Evolutionary conservation across 1,140 invertebrate species (phyloP).

Genomic region (Odontomachus brunneus): DNA sequence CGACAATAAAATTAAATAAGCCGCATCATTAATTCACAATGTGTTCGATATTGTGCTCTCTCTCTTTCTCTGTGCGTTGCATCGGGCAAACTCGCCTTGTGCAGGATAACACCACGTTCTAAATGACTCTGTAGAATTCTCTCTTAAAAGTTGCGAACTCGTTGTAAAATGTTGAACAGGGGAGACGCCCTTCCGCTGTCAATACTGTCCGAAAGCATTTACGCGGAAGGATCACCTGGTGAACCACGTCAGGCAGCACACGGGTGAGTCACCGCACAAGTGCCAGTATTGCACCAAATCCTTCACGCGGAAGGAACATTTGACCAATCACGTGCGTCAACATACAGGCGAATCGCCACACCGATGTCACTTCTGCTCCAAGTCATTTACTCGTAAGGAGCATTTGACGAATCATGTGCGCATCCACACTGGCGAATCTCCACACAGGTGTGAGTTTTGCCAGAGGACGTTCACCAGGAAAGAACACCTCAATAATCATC

Average conservation of each 20-base stretch:
- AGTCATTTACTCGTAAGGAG: conserved; percentile 94
- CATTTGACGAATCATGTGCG: conserved; percentile 92
- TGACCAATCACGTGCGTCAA: conserved; percentile 94
- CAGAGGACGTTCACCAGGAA: conserved; percentile 93
- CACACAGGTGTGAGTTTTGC: conserved; percentile 93
- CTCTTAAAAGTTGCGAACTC: conserved; percentile 49
- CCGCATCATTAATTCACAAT: no score
- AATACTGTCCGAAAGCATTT: conserved; percentile 89
- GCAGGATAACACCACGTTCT: conserved; percentile 70
- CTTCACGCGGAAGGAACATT: conserved; percentile 95
- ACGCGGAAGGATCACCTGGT: conserved; percentile 89
- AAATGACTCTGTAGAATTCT: conserved; percentile 64
- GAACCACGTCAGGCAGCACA: conserved; percentile 89
- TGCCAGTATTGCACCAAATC: conserved; percentile 90
- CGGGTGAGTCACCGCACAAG: conserved; percentile 89
- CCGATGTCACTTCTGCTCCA: conserved; percentile 92
- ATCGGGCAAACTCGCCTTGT: conserved; percentile 75
- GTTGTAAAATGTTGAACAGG: conserved; percentile 78
- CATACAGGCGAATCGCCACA: conserved; percentile 93
- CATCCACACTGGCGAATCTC: conserved; percentile 91
- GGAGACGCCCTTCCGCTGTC: conserved; percentile 87
- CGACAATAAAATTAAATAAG: no score
- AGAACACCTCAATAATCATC: conserved; percentile 92
- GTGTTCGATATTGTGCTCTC: conserved; percentile 40
- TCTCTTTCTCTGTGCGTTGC: conserved; percentile 69